phyloP scores from a whole-genome alignment of 2,888 invertebrate species.

The Arctia plantaginis region DNA sequence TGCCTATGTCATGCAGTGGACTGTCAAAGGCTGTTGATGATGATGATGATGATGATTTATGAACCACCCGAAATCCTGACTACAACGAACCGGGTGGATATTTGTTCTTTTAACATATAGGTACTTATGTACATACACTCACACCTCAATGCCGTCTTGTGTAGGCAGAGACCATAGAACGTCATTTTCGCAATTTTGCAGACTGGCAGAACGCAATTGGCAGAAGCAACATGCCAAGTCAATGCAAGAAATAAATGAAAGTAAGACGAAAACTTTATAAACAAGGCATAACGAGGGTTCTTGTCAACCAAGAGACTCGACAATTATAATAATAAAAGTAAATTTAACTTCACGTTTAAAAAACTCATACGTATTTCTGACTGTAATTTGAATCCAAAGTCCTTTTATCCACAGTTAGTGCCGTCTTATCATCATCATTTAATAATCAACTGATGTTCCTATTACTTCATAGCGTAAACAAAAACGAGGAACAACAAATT shows the following conservation, averaged over 20 bases:
- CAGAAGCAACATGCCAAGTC: too few relatives aligned
- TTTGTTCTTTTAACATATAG: too few relatives aligned
- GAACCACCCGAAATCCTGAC: too few relatives aligned
- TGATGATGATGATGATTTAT: too few relatives aligned
- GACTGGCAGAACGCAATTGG: too few relatives aligned
- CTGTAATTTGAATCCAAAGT: not conserved
- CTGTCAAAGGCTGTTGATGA: too few relatives aligned
- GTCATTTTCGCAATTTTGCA: too few relatives aligned
- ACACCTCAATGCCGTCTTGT: not conserved
- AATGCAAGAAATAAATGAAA: not conserved
- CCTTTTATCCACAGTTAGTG: not conserved
- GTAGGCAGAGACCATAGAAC: not conserved
- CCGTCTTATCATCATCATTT: too few relatives aligned
- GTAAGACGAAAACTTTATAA: not conserved
- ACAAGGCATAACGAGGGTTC: not conserved
- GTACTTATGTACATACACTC: too few relatives aligned
- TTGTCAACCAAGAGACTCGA: not conserved
- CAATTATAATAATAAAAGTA: too few relatives aligned
- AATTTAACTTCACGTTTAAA: not conserved
- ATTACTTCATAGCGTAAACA: slow-evolving; percentile 10
- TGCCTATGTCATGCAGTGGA: too few relatives aligned
- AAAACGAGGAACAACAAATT: slow-evolving; percentile 23
- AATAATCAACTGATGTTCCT: not conserved
- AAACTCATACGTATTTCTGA: not conserved
- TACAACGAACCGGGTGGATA: too few relatives aligned